phyloP scores from a whole-genome alignment of 2,113 vertebrate genomes.

The Anoplopoma fimbria region DNA sequence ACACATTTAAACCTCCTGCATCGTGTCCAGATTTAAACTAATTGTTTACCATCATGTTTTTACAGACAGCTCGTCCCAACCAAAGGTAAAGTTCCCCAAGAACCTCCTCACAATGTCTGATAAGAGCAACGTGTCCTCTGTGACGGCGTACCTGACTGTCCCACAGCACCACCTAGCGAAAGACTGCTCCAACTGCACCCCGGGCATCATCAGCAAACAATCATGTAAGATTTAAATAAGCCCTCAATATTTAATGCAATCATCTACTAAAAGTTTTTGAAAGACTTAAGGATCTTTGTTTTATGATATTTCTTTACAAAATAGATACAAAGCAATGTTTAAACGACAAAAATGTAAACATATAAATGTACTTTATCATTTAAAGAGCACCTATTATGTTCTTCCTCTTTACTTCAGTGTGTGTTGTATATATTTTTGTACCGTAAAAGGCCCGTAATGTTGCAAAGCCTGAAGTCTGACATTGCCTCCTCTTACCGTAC shows the following conservation, averaged over 20 bases:
- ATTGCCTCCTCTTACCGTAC: background rate
- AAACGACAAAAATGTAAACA: background rate
- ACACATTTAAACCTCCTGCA: too few relatives aligned
- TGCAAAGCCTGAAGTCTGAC: too few relatives aligned
- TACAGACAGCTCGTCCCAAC: conserved; percentile 90
- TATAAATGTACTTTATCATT: background rate
- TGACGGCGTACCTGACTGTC: conserved; percentile 91
- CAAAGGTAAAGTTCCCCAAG: conserved; percentile 91
- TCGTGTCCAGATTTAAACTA: too few relatives aligned
- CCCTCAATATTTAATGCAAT: background rate
- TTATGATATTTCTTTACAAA: too few relatives aligned
- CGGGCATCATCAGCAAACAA: conserved; percentile 87
- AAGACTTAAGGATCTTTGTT: background rate
- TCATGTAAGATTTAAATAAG: conserved; percentile 81
- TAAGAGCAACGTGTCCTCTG: conserved; percentile 84
- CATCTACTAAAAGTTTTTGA: background rate
- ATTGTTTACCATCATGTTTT: background rate
- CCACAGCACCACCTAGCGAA: conserved; percentile 87
- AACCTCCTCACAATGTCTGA: conserved; percentile 86
- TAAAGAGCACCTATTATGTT: too few relatives aligned
- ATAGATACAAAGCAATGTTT: too few relatives aligned
- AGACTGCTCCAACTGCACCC: conserved; percentile 88
- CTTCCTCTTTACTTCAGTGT: too few relatives aligned
- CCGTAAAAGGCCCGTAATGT: too few relatives aligned
- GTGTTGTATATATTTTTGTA: too few relatives aligned